phyloP scores from a whole-genome alignment of 2,797 vertebrate genomes.

The Spheniscus humboldti region DNA sequence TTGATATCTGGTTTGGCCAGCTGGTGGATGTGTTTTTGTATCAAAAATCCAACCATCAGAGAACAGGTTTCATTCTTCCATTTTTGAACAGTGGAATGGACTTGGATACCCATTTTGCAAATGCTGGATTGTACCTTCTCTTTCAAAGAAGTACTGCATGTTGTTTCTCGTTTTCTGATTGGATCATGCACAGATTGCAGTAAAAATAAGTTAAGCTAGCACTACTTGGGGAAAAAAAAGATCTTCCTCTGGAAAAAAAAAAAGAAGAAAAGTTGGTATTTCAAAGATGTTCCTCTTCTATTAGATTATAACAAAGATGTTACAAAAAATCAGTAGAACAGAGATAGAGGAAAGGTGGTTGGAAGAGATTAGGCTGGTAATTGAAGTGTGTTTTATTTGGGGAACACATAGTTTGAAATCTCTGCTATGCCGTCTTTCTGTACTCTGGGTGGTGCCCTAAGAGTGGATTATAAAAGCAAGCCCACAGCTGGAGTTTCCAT shows the following conservation, averaged over 20 bases:
- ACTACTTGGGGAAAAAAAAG: background rate
- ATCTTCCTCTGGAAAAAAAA: background rate
- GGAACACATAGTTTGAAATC: background rate
- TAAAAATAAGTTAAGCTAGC: background rate
- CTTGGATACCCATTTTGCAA: background rate
- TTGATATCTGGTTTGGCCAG: background rate
- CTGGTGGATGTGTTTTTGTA: background rate
- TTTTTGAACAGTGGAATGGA: background rate
- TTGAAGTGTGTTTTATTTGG: background rate
- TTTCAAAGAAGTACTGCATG: background rate
- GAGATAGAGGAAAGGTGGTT: background rate
- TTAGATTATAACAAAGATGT: background rate
- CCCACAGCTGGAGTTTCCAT: background rate
- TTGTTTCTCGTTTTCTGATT: background rate
- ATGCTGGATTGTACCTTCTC: background rate
- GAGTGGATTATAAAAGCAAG: background rate
- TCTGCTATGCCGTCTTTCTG: background rate
- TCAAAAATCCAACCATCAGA: background rate
- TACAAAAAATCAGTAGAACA: background rate
- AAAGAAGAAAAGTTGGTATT: background rate
- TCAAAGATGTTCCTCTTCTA: background rate
- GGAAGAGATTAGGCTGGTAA: background rate
- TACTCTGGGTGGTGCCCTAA: background rate
- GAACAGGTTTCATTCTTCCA: background rate
- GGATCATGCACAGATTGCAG: background rate